phyloP scores from a whole-genome alignment of 2,888 invertebrate genomes.

The Ellobium chinense region DNA sequence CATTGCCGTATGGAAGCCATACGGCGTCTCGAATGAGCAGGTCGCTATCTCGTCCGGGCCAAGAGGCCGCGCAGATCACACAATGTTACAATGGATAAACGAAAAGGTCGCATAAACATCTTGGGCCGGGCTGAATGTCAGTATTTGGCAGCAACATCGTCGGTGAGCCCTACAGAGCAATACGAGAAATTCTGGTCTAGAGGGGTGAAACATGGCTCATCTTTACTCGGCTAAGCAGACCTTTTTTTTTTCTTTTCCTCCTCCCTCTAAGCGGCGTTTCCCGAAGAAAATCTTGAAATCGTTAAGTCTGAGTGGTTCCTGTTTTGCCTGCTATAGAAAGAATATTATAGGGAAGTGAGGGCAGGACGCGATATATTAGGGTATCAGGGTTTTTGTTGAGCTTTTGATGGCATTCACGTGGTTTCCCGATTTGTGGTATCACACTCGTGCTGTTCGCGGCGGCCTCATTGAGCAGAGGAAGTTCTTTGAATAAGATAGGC shows the following conservation, averaged over 20 bases:
- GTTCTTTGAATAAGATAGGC: too few species aligned
- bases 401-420: neutral
- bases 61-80: neutral
- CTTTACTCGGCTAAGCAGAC: too few species aligned
- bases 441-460: neutral
- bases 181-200: too few species aligned
- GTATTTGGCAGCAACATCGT: too few species aligned
- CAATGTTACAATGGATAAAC: constrained; percentile 2
- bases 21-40: neutral
- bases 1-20: constrained; percentile 14
- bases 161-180: too few species aligned
- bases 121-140: constrained; percentile 5
- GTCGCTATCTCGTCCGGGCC: neutral
- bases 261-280: too few species aligned
- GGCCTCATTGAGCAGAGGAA: too few species aligned
- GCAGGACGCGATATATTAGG: neutral
- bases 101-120: constrained; percentile 27
- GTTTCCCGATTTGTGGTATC: too few species aligned
- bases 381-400: neutral
- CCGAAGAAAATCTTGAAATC: neutral
- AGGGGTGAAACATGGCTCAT: too few species aligned
- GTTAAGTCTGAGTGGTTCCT: neutral
- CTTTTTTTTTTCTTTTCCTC: too few species aligned
- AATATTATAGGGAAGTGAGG: neutral
- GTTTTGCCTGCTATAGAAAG: neutral